phyloP scores from a whole-genome alignment of 2,888 invertebrate genomes.

The Pristionchus mayeri region DNA sequence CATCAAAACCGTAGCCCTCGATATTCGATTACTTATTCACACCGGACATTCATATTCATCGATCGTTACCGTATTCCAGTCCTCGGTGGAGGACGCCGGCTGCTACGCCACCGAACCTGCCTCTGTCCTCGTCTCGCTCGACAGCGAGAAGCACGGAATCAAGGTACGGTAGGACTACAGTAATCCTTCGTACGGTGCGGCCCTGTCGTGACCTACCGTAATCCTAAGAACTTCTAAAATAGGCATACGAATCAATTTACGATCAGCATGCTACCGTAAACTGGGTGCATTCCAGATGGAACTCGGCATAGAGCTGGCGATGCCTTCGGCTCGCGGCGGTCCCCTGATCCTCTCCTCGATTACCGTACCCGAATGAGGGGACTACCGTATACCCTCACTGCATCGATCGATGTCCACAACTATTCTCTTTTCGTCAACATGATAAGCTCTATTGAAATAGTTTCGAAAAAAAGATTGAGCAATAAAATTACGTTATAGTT shows the following conservation, averaged over 20 bases:
- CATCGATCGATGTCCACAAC: slow-evolving; percentile 1
- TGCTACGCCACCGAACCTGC: not conserved
- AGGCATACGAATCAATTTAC: no score
- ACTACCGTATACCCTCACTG: not conserved
- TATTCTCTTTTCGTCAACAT: no score
- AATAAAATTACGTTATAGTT: no score
- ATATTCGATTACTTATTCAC: no score
- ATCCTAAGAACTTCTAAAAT: no score
- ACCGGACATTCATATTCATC: no score
- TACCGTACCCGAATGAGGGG: slow-evolving; percentile 11
- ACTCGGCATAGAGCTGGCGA: not conserved
- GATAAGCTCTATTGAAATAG: no score
- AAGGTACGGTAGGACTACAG: not conserved
- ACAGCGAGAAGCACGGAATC: not conserved
- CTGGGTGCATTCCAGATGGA: not conserved
- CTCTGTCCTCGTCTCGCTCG: not conserved
- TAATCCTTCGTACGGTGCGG: no score
- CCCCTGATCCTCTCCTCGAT: not conserved
- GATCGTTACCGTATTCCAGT: not conserved
- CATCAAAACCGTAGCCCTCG: no score
- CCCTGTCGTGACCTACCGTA: no score
- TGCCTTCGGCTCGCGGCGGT: not conserved
- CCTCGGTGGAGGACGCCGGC: not conserved
- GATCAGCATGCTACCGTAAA: no score
- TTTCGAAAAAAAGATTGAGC: no score